Conservation (phyloP, 1,140 invertebrate species). For the Macrosteles quadrilineatus region DNA sequence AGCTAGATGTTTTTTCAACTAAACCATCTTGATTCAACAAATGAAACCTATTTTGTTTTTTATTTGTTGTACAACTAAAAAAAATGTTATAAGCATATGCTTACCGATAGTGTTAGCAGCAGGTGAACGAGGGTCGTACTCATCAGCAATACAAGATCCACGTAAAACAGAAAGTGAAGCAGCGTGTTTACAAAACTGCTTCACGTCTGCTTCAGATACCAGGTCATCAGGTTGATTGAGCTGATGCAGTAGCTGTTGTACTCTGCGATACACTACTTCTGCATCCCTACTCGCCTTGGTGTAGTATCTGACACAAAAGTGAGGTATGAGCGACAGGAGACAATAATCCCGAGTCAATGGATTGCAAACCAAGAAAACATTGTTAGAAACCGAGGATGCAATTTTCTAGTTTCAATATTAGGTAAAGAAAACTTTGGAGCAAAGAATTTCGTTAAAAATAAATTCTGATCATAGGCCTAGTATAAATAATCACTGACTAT, state of each 20-base stretch:
- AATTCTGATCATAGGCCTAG: too few species aligned
- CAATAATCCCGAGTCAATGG: neutral
- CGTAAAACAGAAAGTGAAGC: constrained; percentile 75
- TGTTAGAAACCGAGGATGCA: too few species aligned
- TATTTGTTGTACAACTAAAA: too few species aligned
- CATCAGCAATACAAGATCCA: constrained; percentile 77
- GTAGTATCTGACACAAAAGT: constrained; percentile 64
- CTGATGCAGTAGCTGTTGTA: constrained; percentile 76
- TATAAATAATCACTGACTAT: too few species aligned
- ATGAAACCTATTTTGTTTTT: too few species aligned
- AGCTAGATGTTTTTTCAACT: too few species aligned
- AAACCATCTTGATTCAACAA: too few species aligned
- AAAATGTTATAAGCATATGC: too few species aligned
- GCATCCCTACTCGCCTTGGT: constrained; percentile 81
- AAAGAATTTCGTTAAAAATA: too few species aligned
- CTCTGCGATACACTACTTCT: constrained; percentile 76
- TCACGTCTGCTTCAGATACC: constrained; percentile 77
- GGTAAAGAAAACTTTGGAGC: too few species aligned
- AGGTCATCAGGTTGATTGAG: constrained; percentile 69
- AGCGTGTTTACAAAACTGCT: constrained; percentile 83
- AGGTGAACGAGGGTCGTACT: constrained; percentile 65
- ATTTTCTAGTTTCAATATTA: too few species aligned
- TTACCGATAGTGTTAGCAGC: constrained; percentile 60
- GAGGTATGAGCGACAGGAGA: neutral
- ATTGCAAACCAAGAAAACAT: neutral